Percentiles rank a stretch among this genome's conserved stretches.
Evolutionary conservation across 2,888 invertebrate genomes (phyloP).

Genomic region (Philhelius pedissequus): DNA sequence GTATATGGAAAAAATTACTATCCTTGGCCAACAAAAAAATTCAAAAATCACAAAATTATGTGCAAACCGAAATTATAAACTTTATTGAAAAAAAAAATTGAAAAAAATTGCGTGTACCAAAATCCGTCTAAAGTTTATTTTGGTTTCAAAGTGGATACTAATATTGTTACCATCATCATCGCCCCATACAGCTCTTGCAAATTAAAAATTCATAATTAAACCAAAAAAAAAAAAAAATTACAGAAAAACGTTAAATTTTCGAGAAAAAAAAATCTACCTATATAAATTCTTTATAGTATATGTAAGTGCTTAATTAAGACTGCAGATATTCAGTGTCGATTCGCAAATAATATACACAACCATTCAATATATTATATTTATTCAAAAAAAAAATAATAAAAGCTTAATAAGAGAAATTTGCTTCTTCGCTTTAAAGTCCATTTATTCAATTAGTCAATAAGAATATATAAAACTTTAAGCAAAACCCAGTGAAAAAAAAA

Average conservation of each 20-base stretch:
- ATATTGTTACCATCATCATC: constrained; percentile 55
- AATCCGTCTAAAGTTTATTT: constrained; percentile 80
- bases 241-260: constrained; percentile 9
- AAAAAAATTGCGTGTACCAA: constrained; percentile 71
- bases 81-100: constrained; percentile 41
- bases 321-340: constrained; percentile 63
- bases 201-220: constrained; percentile 41
- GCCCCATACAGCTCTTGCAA: constrained; percentile 39
- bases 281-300: constrained; percentile 27
- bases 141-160: constrained; percentile 72
- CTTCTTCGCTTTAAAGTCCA: constrained; percentile 71
- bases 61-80: constrained; percentile 58
- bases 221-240: not conserved
- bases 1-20: constrained; percentile 27
- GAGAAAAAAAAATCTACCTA: constrained; percentile 1
- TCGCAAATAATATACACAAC: constrained; percentile 49
- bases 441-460: constrained; percentile 73
- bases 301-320: constrained; percentile 66
- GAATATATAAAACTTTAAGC: constrained; percentile 57
- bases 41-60: constrained; percentile 26
- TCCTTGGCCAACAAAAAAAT: constrained; percentile 35
- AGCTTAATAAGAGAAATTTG: constrained; percentile 49
- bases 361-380: constrained; percentile 48
- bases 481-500: constrained; percentile 38
- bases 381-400: too few species aligned